phyloP scores from a whole-genome alignment of 1,140 invertebrate genomes.

The Bacillus rossius region DNA sequence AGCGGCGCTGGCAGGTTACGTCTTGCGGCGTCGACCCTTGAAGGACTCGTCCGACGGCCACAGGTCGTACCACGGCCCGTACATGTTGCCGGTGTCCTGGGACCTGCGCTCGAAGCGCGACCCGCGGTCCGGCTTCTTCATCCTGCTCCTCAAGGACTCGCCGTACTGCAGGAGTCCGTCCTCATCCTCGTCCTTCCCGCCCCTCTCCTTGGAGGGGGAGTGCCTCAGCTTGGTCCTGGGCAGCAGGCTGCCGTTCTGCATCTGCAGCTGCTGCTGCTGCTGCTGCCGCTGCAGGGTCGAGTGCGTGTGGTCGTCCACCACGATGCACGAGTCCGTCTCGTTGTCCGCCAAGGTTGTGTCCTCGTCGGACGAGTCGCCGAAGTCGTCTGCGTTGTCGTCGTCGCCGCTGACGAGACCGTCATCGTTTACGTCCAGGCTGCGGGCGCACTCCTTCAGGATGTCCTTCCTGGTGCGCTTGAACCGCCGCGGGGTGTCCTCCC shows the following conservation, averaged over 20 bases:
- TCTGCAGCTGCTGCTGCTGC: slow-evolving; percentile 41
- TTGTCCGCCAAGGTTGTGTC: slow-evolving; percentile 21
- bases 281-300: slow-evolving; percentile 41
- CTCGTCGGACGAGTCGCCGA: slow-evolving; percentile 31
- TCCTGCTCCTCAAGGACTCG: slow-evolving; percentile 38
- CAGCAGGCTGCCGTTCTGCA: slow-evolving; percentile 29
- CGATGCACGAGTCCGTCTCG: slow-evolving; percentile 60
- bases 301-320: slow-evolving; percentile 63
- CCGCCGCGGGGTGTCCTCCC: neutral
- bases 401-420: neutral
- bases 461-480: too few relatives aligned
- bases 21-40: slow-evolving; percentile 20
- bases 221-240: slow-evolving; percentile 64
- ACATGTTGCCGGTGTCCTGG: slow-evolving; percentile 56
- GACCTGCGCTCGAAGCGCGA: slow-evolving; percentile 50
- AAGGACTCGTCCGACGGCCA: slow-evolving; percentile 62
- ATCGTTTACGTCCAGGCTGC: neutral
- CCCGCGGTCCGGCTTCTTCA: slow-evolving; percentile 42
- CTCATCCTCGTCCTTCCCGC: slow-evolving; percentile 35
- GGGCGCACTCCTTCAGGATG: too few relatives aligned
- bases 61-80: slow-evolving; percentile 82
- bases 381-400: neutral
- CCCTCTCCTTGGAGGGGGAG: slow-evolving; percentile 40
- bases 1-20: neutral
- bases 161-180: slow-evolving; percentile 43